Percentiles rank a stretch among this genome's conserved stretches.
phyloP scores from a whole-genome alignment of 2,888 invertebrate genomes.

The Synanthedon andrenaeformis region DNA sequence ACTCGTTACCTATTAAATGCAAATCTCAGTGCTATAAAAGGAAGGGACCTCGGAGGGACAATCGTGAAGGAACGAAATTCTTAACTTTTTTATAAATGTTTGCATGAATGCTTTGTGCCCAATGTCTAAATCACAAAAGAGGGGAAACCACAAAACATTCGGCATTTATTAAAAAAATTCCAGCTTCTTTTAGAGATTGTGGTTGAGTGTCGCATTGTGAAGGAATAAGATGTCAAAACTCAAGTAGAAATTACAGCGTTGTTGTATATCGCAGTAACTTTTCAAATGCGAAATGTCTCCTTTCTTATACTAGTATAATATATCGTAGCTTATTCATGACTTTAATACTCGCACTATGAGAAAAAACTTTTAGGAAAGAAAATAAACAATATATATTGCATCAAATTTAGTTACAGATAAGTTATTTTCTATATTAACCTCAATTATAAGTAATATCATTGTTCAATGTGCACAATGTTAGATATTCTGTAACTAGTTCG shows the following conservation, averaged over 20 bases:
- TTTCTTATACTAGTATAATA: too few species aligned
- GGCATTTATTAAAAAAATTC: conserved; percentile 53
- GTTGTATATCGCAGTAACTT: not conserved
- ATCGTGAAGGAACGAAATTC: conserved; percentile 18
- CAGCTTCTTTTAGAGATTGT: conserved; percentile 26
- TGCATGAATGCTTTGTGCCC: conserved; percentile 48
- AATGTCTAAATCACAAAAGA: conserved; percentile 41
- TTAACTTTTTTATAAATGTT: conserved; percentile 51
- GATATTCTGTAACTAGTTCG: too few species aligned
- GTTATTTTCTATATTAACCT: too few species aligned
- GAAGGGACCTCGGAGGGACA: conserved; percentile 9
- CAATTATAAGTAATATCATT: too few species aligned
- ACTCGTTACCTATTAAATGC: conserved; percentile 26
- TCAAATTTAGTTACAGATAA: too few species aligned
- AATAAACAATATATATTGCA: too few species aligned
- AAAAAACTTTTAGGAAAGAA: too few species aligned
- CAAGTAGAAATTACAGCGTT: not conserved
- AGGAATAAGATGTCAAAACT: conserved; percentile 1
- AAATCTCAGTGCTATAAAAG: conserved; percentile 27
- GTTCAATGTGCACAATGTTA: too few species aligned
- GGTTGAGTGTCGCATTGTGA: conserved; percentile 11
- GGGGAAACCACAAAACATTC: conserved; percentile 39
- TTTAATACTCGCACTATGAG: too few species aligned
- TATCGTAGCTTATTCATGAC: too few species aligned
- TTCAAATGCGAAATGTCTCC: not conserved